Evolutionary conservation across 2,888 invertebrate genomes (phyloP), one percentile per base, ranked within the genome.

Genomic region (Nymphalis urticae): DNA sequence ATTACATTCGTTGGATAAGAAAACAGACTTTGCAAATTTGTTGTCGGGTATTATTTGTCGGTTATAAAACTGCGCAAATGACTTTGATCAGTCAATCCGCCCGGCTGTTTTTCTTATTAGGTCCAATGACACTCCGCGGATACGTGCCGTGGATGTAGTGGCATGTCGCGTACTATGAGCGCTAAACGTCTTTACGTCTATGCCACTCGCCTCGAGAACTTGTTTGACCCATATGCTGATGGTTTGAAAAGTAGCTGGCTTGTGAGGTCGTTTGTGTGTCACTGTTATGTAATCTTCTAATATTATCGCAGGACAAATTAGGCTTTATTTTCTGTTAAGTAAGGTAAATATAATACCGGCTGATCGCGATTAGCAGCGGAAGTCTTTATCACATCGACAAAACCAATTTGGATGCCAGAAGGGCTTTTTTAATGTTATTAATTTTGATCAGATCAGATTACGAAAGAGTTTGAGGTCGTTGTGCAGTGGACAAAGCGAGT

Each of bases 101-200:
- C n/a, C n/a, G n/a, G n/a, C n/a, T n/a, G n/a, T n/a, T n/a, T n/a
- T n/a, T n/a, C n/a, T n/a, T n/a, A n/a, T n/a, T n/a, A n/a, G n/a
- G n/a, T n/a, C n/a, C n/a, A n/a, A n/a, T n/a, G n/a, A n/a, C n/a
- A n/a, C n/a, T n/a, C n/a, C n/a, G n/a, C n/a, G n/a, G n/a, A n/a
- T n/a, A n/a, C n/a, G n/a, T n/a, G n/a, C n/a, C n/a, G n/a, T n/a
- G n/a, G n/a, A 79, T 9, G 78, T 76, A 10, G 77, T 54, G 6
- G 79, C 75, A 59, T 79, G 77, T 51, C 78, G 61, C 1, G 77
- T 77, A 32, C 70, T 71, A 56, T 74, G 74, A 0, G 74, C 71
- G n/a, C 63, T 50, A 56, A 71, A 71, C 0, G 65, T 24, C 17
- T n/a, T 21, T 17, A 21, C 48, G 24, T 47, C 60, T n/a, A 59